Evolutionary conservation across 2,888 invertebrate species (phyloP).

Genomic region (Drosophila hamatofila): DNA sequence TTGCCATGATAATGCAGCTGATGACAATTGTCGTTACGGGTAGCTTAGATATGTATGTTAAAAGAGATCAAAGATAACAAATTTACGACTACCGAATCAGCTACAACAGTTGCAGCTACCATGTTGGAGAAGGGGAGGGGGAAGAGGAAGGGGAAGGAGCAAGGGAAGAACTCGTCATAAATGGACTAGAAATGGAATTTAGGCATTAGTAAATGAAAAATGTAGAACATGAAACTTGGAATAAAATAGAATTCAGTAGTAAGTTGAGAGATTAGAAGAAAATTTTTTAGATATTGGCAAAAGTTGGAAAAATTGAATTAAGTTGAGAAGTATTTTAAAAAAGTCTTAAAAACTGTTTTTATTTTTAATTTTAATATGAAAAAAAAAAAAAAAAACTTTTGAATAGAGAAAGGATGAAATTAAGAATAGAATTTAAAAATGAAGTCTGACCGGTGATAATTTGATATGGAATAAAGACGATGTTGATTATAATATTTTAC

Average conservation of each 20-base stretch:
- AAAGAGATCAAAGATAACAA: conserved; percentile 39
- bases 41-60: conserved; percentile 35
- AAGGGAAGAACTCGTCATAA: not conserved
- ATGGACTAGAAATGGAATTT: not conserved
- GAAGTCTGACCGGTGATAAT: too few species aligned
- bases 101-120: conserved; percentile 14
- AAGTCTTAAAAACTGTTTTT: too few species aligned
- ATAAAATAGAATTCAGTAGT: not conserved
- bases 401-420: too few species aligned
- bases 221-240: not conserved
- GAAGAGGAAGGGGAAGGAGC: not conserved
- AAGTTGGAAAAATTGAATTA: too few species aligned
- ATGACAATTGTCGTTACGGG: conserved; percentile 72
- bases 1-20: conserved; percentile 61
- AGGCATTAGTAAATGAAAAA: not conserved
- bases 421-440: too few species aligned
- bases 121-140: not conserved
- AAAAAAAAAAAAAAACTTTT: too few species aligned
- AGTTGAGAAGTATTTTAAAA: too few species aligned
- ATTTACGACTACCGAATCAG: conserved; percentile 28
- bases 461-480: too few species aligned
- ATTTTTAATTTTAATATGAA: too few species aligned
- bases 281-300: not conserved
- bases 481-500: too few species aligned
- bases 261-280: not conserved